Percentiles rank a stretch among this genome's conserved stretches.
Conservation (phyloP, 53 echinoderm and acorn worm genomes). For the Stichopus horrens region DNA sequence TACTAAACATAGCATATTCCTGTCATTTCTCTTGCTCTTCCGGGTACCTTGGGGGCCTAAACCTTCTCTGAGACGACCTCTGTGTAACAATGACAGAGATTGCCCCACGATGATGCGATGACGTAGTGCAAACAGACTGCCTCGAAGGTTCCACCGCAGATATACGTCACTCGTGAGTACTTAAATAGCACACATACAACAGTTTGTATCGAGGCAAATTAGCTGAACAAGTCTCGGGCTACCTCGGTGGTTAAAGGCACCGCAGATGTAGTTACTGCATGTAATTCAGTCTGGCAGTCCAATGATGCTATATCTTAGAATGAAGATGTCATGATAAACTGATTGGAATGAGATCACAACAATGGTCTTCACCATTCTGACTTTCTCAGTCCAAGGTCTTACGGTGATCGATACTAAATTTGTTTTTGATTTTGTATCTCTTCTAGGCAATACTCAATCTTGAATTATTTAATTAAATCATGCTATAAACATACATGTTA, state of each 20-base stretch:
- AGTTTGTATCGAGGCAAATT: conserved; percentile 9
- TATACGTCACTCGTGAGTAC: not conserved
- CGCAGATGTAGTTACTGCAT: not conserved
- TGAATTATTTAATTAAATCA: not conserved
- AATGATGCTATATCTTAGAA: not conserved
- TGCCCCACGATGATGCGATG: conserved; percentile 10
- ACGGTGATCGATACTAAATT: not conserved
- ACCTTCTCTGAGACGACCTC: not conserved
- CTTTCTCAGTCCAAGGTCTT: not conserved
- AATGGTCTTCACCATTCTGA: not conserved
- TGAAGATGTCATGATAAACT: not conserved
- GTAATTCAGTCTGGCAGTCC: not conserved
- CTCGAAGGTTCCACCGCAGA: not conserved
- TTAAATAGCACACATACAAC: conserved; percentile 14
- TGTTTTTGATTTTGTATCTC: not conserved
- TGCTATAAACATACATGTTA: too few relatives aligned
- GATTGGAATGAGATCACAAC: not conserved
- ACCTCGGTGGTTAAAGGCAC: not conserved
- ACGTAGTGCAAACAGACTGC: conserved; percentile 9
- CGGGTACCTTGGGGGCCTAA: too few relatives aligned
- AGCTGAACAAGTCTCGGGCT: conserved; percentile 9
- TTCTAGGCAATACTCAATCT: not conserved
- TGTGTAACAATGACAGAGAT: not conserved
- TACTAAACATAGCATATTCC: too few relatives aligned
- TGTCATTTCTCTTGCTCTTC: too few relatives aligned